These are phyloP conservation scores for Babyrousa celebensis DNA, from an alignment of 2,797 vertebrate species.

Conservation along the genomic window DNA sequence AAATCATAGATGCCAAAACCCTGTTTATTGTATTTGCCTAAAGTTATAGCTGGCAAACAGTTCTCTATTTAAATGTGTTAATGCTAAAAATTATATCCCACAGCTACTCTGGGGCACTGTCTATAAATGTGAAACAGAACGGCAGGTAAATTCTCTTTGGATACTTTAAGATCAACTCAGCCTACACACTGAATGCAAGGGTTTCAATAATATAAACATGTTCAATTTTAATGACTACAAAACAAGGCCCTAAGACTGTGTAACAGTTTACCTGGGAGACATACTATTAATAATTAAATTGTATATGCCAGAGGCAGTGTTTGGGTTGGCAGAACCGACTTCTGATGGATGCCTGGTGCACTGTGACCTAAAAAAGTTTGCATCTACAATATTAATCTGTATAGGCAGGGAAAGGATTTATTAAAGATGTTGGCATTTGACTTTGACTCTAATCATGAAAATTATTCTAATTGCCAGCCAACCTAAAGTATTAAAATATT, in stretches of 20 bases:
- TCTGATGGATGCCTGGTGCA: slow-evolving; percentile 95
- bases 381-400: slow-evolving; percentile 94
- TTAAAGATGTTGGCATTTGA: slow-evolving; percentile 94
- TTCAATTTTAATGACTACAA: slow-evolving; percentile 97
- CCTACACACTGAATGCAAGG: slow-evolving; percentile 92
- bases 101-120: slow-evolving; percentile 92
- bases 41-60: slow-evolving; percentile 94
- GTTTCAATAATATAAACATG: slow-evolving; percentile 96
- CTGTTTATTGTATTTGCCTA: slow-evolving; percentile 89
- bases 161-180: slow-evolving; percentile 95
- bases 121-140: slow-evolving; percentile 93
- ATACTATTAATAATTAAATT: slow-evolving; percentile 99
- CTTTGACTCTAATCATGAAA: slow-evolving; percentile 93
- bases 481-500: slow-evolving; percentile 91
- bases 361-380: slow-evolving; percentile 97
- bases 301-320: slow-evolving; percentile 96
- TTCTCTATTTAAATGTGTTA: slow-evolving; percentile 97
- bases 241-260: slow-evolving; percentile 95
- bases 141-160: slow-evolving; percentile 94
- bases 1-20: slow-evolving; percentile 87
- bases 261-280: slow-evolving; percentile 96
- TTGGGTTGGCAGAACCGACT: slow-evolving; percentile 94
- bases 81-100: slow-evolving; percentile 95
- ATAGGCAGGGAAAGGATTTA: slow-evolving; percentile 93
- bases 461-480: slow-evolving; percentile 93